Base-by-base conservation (phyloP, 1,140 invertebrate species). In the Philotrypesis tridentata region DNA sequence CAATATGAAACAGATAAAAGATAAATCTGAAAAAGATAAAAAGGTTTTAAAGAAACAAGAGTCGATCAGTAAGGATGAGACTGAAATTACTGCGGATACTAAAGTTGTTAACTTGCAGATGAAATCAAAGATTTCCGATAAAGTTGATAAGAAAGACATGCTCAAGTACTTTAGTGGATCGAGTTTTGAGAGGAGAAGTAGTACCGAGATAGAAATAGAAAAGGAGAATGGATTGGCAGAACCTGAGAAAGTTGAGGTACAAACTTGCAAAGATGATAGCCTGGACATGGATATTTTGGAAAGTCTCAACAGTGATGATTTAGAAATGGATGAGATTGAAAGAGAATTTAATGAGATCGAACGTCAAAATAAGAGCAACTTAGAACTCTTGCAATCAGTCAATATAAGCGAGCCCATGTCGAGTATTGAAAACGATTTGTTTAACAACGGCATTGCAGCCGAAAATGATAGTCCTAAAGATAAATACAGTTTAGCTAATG, bases 101-200 rank as follows among this genome's bases (percentile, higher is more conserved):
- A 14, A 86, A 72, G 55, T 88, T 17, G 73, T 87, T 6, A 83
- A 88, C n/a, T 80, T 91, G 31, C 75, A 88, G 2, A 80, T 88
- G 11, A 90, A 89, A 23, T 85, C 89, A 4, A 91, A 87, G 71
- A 0, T 92, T 7, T 90, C 89, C 0, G 84, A 85, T 11, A 91
- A 90, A 79, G 81, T 91, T 27, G 87, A 88, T 17, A 82, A 86
- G 0, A 88, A 87, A 63, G 88, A 92, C 82, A 83, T 92, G 48
- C 61, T 89, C 8, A 91, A 91, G 82, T 92, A 92, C 76, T 92
- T 92, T 65, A 79, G 84, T 65, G 74, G 27, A 9, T 9, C 55
- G 14, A 27, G 74, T 48, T 77, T 40, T 33, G 82, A 77, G 23
- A 61, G 33, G 3, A 63, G 43, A 40, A 72, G 3, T 29, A 65